A percentile compares a stretch with the other conserved stretches of the same genome.
Evolutionary conservation across 2,113 vertebrate genomes (phyloP).

Genomic region (Peromyscus leucopus): DNA sequence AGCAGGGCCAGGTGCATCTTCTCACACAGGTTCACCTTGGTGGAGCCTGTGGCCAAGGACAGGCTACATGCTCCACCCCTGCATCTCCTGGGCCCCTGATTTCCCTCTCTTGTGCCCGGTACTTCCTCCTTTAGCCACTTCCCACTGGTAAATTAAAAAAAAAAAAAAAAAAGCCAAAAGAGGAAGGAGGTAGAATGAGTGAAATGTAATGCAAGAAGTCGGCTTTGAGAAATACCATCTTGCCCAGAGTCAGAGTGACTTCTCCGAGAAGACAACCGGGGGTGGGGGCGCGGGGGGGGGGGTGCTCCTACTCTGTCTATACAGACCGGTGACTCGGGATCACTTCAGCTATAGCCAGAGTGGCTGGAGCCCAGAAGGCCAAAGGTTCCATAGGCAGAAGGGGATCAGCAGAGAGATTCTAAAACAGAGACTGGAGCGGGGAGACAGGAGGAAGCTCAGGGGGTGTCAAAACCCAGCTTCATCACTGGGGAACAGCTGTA

Average conservation of each 20-base stretch:
- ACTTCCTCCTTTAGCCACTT: conserved; percentile 71
- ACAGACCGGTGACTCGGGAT: too few relatives aligned
- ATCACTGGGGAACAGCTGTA: neutral
- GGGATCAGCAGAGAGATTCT: neutral
- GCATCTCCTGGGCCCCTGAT: neutral
- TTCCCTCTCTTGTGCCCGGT: accelerated
- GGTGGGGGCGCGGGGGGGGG: too few relatives aligned
- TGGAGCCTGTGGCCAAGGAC: accelerated
- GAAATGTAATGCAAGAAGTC: neutral
- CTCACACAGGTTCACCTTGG: accelerated
- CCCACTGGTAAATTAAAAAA: neutral
- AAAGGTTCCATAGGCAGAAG: neutral
- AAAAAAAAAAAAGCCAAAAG: conserved; percentile 62
- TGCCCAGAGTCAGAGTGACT: accelerated
- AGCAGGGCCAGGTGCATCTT: conserved; percentile 42
- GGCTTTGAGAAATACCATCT: conserved; percentile 46
- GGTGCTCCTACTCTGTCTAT: neutral
- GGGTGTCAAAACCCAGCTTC: neutral
- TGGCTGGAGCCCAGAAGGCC: neutral
- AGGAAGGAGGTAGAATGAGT: conserved; percentile 64
- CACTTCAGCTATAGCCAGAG: neutral
- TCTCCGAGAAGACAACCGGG: neutral
- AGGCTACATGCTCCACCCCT: accelerated
- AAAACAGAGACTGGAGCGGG: neutral
- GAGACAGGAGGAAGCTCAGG: too few relatives aligned